Evolutionary conservation across 2,113 vertebrate species (phyloP), one percentile per base, ranked within the genome.

Genomic region (Pelodiscus sinensis): DNA sequence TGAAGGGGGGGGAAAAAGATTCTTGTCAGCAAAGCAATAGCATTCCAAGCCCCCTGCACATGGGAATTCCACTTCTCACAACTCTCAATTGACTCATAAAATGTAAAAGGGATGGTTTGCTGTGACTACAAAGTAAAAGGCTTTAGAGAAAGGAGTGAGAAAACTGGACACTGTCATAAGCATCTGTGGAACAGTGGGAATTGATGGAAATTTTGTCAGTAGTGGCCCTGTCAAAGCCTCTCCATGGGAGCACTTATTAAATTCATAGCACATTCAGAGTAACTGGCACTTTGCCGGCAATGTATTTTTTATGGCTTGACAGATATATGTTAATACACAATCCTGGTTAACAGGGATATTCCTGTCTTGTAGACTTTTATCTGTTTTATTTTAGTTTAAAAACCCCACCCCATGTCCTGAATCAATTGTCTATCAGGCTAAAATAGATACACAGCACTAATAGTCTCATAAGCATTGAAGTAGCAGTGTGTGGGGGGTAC

Each of bases 201-300:
- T 65, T 78, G 88, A 91, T 31, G 79, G 90, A n/a, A 90, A 92
- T 71, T 82, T 89, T 71, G 78, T 95, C 92, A 91, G 85, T 92
- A 91, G 96, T 92, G 96, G 89, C 82, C 88, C 65, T 92, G 79
- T 79, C 93, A 90, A 71, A 92, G 52, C 80, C 22, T 93, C 58
- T 91, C 80, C 16, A 8, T n/a, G 86, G 91, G 84, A 91, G 91
- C 88, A 90, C 78, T 58, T 58, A 71, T 91, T 92, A 93, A 94
- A 97, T 94, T 97, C 95, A 94, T 82, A 94, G 73, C 92, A 92
- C 88, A 87, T 90, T 92, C 82, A 56, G 52, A 95, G 93, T 91
- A 93, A 92, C 86, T 86, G 79, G 1, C 1, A 3, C 65, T 44
- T 60, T 22, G 56, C 77, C 44, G 1, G 3, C 2, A 27, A 62